Percentiles rank a stretch among this genome's conserved stretches.
These are phyloP conservation scores for Parnassius orleans DNA, from an alignment of 2,888 invertebrate genomes.

Conservation along the genomic window DNA sequence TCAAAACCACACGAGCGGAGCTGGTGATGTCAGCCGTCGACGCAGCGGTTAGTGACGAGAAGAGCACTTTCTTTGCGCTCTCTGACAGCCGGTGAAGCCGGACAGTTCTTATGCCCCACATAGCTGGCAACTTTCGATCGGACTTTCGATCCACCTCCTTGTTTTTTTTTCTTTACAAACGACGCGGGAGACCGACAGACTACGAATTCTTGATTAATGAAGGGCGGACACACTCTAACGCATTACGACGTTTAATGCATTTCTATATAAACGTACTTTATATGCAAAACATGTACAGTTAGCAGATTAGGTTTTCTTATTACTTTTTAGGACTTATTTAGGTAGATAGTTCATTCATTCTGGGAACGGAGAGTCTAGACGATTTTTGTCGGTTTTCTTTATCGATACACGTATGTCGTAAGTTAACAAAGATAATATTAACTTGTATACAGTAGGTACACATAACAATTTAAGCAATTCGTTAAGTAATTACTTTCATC, in stretches of 20 bases:
- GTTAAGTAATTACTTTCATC: too few relatives aligned
- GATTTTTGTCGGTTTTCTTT: too few relatives aligned
- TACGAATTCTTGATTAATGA: conserved; percentile 27
- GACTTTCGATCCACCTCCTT: conserved; percentile 72
- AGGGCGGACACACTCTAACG: conserved; percentile 22
- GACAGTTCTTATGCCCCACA: conserved; percentile 71
- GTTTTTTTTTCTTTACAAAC: conserved; percentile 51
- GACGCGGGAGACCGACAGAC: conserved; percentile 46
- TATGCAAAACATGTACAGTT: too few relatives aligned
- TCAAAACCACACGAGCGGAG: conserved; percentile 30
- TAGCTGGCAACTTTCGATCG: conserved; percentile 78
- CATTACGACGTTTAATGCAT: conserved; percentile 1
- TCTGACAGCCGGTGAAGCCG: conserved; percentile 36
- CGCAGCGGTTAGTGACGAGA: conserved; percentile 39
- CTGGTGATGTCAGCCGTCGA: conserved; percentile 28
- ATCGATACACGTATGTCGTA: too few relatives aligned
- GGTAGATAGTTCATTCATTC: too few relatives aligned
- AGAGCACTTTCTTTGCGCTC: conserved; percentile 41
- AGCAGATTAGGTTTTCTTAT: too few relatives aligned
- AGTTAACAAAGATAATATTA: too few relatives aligned
- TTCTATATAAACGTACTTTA: not conserved
- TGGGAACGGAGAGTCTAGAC: too few relatives aligned
- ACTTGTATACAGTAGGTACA: too few relatives aligned
- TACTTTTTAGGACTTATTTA: too few relatives aligned
- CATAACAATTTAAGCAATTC: too few relatives aligned